Evolutionary conservation across 2,113 vertebrate genomes (phyloP), one percentile per base, ranked within the genome.

Genomic region (Mixornis gularis): DNA sequence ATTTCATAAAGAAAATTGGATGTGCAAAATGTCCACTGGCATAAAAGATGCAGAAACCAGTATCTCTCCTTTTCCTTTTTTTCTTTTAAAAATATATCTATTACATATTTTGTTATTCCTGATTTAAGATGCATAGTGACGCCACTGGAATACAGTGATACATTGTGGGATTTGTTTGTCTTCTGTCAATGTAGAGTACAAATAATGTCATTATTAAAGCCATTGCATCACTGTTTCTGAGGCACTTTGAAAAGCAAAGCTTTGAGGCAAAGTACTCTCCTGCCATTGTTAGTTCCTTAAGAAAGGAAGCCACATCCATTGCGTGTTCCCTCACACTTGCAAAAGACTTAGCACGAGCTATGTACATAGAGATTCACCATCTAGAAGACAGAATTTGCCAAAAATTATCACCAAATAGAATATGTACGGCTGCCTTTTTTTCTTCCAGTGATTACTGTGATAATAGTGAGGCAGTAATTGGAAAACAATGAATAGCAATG

Each of bases 131-230:
- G 70, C 79, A 93, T 44, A 79, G 97, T 97, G 97, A 97, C 97
- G 97, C 97, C 97, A 97, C 97, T 97, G 96, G 84, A 79, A 84
- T 73, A 65, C 55, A 93, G 86, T 65, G 55, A 96, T 84, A 93
- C 93, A 93, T 96, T 97, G 96, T 97, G 95, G 83, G 92, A 92
- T 95, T 91, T 96, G 95, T 97, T 89, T 95, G 96, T 97, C 94
- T 95, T 93, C 82, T 96, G 53, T 95, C 76, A 82, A 76, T 59
- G 52, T 96, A 96, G 65, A 96, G 68, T 95, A 95, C 34, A 94
- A 96, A 94, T 87, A 70, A 84, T 71, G 59, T 90, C 96, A 96
- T 96, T 95, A 43, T 77, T 90, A 68, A 59, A 62, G 56, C 85
- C 79, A 66, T 96, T 79, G 73, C 82, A 79, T 92, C 88, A 70